A percentile compares a stretch with the other conserved stretches of the same genome.
phyloP scores from a whole-genome alignment of 2,888 invertebrate species.

The Polymixis lichenea region DNA sequence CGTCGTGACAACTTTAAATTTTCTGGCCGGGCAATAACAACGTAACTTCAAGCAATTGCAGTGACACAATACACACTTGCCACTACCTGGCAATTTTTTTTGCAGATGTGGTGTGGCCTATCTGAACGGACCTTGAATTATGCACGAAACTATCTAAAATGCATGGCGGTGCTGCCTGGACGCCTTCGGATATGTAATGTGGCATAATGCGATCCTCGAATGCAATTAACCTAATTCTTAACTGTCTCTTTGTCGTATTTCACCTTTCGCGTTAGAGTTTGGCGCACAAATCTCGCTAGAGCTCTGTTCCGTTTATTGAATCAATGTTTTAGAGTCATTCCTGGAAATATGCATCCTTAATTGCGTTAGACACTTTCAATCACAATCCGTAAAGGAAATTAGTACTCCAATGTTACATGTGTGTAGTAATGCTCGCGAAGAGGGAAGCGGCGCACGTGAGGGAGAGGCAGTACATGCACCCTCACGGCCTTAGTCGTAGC shows the following conservation, averaged over 20 bases:
- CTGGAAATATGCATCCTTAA: background rate
- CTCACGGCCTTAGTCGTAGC: no score
- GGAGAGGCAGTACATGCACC: no score
- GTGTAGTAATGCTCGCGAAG: no score
- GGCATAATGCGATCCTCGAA: constrained; percentile 70
- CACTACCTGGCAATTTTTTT: background rate
- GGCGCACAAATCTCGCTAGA: constrained; percentile 4
- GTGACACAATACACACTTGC: background rate
- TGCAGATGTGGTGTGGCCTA: background rate
- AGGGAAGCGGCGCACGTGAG: no score
- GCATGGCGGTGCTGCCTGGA: constrained; percentile 68
- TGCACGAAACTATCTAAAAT: constrained; percentile 75
- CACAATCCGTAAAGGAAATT: background rate
- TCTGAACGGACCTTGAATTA: constrained; percentile 49
- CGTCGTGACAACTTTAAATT: background rate
- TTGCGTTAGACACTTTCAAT: background rate
- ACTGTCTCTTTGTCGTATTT: constrained; percentile 40
- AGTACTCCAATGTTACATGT: background rate
- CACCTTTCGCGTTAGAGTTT: constrained; percentile 44
- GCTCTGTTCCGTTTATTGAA: background rate
- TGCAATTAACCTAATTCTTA: constrained; percentile 72
- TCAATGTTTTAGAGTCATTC: background rate
- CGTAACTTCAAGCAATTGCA: background rate
- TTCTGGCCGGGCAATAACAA: no score
- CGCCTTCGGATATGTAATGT: constrained; percentile 70